Evolutionary conservation across 2,888 invertebrate species (phyloP).

Genomic region (Toxonevra muliebris): DNA sequence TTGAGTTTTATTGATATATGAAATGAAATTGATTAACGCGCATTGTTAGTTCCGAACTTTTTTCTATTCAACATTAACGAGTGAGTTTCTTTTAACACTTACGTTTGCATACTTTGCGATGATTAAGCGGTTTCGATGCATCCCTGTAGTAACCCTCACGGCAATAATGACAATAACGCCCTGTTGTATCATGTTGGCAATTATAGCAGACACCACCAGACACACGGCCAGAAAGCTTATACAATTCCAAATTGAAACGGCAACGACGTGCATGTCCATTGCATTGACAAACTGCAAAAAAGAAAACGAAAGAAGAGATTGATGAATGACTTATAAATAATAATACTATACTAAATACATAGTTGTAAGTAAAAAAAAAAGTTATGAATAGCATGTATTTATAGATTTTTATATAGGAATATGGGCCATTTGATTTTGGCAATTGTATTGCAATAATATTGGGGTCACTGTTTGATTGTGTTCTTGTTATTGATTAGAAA

Average conservation of each 20-base stretch:
- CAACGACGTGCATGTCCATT: conserved; percentile 96
- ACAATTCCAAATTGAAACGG: conserved; percentile 98
- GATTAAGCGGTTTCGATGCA: conserved; percentile 88
- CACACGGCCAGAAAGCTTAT: conserved; percentile 92
- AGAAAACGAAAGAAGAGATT: not conserved
- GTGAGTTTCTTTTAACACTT: conserved; percentile 63
- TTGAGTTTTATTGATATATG: not conserved
- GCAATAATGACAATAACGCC: conserved; percentile 98
- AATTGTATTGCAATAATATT: too few relatives aligned
- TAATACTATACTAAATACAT: too few relatives aligned
- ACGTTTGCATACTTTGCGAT: conserved; percentile 98
- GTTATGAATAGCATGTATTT: not conserved
- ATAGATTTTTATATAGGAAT: not conserved
- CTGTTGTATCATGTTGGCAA: conserved; percentile 96
- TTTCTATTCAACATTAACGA: not conserved
- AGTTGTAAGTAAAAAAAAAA: not conserved
- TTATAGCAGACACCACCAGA: conserved; percentile 97
- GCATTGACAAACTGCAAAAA: conserved; percentile 94
- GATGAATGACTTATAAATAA: not conserved
- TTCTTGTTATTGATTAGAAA: too few relatives aligned
- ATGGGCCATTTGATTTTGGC: too few relatives aligned
- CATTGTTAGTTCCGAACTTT: not conserved
- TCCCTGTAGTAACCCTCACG: conserved; percentile 97
- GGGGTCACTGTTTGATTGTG: too few relatives aligned
- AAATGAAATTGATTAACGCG: conserved; percentile 8